Evolutionary conservation across 2,888 invertebrate genomes (phyloP), one percentile per base, ranked within the genome.

Genomic region (Serrognathus titanus): DNA sequence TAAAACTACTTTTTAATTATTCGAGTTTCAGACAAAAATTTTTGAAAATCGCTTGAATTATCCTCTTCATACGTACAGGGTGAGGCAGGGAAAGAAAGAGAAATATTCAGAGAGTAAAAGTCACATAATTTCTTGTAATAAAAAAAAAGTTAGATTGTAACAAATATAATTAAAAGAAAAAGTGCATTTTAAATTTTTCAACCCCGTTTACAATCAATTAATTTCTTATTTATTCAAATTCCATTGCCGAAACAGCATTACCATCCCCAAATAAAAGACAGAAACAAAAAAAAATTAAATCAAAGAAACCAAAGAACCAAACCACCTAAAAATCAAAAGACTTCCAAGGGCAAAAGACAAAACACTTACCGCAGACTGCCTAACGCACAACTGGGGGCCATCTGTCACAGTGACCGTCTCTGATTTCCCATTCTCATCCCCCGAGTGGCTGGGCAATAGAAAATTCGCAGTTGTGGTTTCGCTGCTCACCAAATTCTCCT

Each of bases 381-480:
- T 38, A 2, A 45, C 37, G 36, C 50, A 48, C 6, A 38, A 9
- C 2, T 35, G 12, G 1, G 56, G 41, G 38, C 49, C 52, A 7
- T 45, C 11, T 2, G 52, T 37, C 3, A 36, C 51, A 11, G 35
- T 45, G 11, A 45, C 51, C 2, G 38, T 50, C 13, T 57, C 61
- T 12, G 45, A 53, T 45, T 67, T 60, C 24, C 71, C 70, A 49
- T 73, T 73, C 16, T 48, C 51, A 9, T 20, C 50, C 31, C 50
- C 58, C 2, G 58, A 58, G 1, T 90, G 90, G 13, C 88, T 88
- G 0, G 93, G 92, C 52, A 95, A 76, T 43, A 95, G 80, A 75
- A 95, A 95, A 76, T 94, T 94, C 0, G 94, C 94, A 0, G 95
- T 95, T 1, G 93, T 89, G 65, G 87, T 85, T 71, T 90, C 90